These are phyloP conservation scores for Halesus radiatus DNA, from an alignment of 1,140 invertebrate species.

Conservation along the genomic window DNA sequence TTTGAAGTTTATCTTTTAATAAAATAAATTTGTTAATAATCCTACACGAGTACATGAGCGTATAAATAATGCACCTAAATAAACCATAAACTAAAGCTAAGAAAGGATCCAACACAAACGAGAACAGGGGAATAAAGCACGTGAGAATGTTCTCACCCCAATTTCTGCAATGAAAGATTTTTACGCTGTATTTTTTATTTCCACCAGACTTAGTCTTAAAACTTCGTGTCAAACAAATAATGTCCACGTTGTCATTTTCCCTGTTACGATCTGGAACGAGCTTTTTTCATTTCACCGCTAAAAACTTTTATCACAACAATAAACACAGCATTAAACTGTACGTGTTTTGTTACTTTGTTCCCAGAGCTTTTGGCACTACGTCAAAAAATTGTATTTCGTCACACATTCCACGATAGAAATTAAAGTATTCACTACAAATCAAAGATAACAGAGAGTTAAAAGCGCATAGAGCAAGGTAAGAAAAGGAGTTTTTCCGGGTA, in stretches of 20 bases:
- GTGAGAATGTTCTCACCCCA: neutral
- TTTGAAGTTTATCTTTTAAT: no score
- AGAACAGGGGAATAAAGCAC: no score
- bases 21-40: no score
- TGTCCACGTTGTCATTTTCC: slow-evolving; percentile 11
- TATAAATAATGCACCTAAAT: neutral
- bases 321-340: slow-evolving; percentile 26
- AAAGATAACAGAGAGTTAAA: no score
- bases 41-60: no score
- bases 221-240: slow-evolving; percentile 21
- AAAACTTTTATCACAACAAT: slow-evolving; percentile 39
- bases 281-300: slow-evolving; percentile 30
- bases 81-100: neutral
- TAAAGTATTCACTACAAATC: no score
- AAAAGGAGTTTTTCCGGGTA: no score
- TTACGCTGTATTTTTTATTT: neutral
- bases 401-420: no score
- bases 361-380: neutral
- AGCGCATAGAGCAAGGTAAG: no score
- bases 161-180: neutral
- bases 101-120: neutral
- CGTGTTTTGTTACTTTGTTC: slow-evolving; percentile 16
- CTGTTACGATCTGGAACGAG: slow-evolving; percentile 25
- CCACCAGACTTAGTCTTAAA: slow-evolving; percentile 23
- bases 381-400: no score